Conservation (phyloP, 1,140 invertebrate species). For the Telenomus remus region DNA sequence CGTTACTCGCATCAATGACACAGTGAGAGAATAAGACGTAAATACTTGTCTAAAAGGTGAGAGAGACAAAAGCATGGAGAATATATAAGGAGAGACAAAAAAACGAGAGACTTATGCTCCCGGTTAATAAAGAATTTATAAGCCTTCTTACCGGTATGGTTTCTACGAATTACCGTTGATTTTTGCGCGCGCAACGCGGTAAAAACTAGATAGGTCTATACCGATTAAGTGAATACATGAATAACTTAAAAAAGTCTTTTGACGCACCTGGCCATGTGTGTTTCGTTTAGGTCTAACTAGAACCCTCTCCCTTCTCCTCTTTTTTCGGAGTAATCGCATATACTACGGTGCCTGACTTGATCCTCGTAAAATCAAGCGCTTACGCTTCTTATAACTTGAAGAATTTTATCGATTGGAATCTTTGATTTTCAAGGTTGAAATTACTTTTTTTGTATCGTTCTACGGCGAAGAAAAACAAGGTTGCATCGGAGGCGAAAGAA, state of each 20-base stretch:
- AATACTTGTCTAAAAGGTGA: not conserved
- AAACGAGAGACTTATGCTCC: slow-evolving; percentile 57
- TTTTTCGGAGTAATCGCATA: slow-evolving; percentile 35
- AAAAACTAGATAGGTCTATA: slow-evolving; percentile 71
- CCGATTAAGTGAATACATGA: slow-evolving; percentile 75
- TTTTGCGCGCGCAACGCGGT: slow-evolving; percentile 63
- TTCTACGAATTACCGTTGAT: slow-evolving; percentile 75
- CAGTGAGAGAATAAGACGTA: slow-evolving; percentile 16
- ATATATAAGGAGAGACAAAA: slow-evolving; percentile 23
- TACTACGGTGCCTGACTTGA: slow-evolving; percentile 30
- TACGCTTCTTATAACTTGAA: slow-evolving; percentile 4
- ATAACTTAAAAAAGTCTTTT: slow-evolving; percentile 69
- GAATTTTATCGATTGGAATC: slow-evolving; percentile 27
- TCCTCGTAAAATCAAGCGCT: slow-evolving; percentile 44
- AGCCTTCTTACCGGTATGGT: slow-evolving; percentile 71
- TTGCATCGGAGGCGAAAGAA: not conserved
- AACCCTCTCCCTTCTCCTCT: slow-evolving; percentile 14
- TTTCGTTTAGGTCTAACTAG: slow-evolving; percentile 9
- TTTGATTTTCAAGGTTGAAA: not conserved
- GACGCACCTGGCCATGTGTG: slow-evolving; percentile 63
- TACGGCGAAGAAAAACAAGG: slow-evolving; percentile 2
- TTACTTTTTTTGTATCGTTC: too few species aligned
- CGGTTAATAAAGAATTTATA: slow-evolving; percentile 74
- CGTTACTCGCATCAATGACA: slow-evolving; percentile 19
- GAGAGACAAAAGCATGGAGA: slow-evolving; percentile 2